Evolutionary conservation across 2,888 invertebrate genomes (phyloP), one percentile per base, ranked within the genome.

Genomic region (Latrodectus elegans): DNA sequence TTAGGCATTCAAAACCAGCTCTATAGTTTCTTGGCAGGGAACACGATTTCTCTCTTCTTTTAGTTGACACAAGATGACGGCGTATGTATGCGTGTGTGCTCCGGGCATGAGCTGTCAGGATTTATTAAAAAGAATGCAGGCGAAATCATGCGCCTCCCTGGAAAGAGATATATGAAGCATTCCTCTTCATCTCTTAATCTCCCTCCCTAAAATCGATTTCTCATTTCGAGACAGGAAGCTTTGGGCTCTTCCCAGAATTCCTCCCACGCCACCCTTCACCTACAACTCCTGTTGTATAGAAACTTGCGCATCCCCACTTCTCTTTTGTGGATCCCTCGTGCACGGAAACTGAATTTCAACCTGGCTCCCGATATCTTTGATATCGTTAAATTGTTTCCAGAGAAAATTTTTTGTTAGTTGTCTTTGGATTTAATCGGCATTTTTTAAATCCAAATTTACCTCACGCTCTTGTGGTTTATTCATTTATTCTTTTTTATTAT

Each of bases 131-230:
- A 52, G 78, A n/a, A 51, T 22, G 55, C 6, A 11, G 14, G 17
- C 52, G 8, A 67, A 38, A 22, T 22, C 52, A 26, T 68, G 67
- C 79, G 75, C 64, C 64, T 65, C 51, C 49, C n/a, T n/a, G 77
- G 53, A 52, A 67, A 78, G 51, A 53, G 51, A 79, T 78, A 68
- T 67, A 68, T 49, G 51, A 65, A 52, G 8, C 49, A 51, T 60
- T 15, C 51, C 60, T 53, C 64, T 65, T 22, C 80, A 52, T 49
- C 60, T 71, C 52, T 74, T 74, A 67, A 82, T 74, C 82, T 65
- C 65, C 64, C 53, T 74, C 55, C 68, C 68, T 14, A 38, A 73
- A 71, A 72, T 76, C 83, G 76, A 76, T 84, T 84, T 71, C 77
- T 77, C 83, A 65, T 77, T 76, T 76, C 55, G 53, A 51, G 64